phyloP scores from a whole-genome alignment of 1,140 invertebrate genomes.

The Pogonus chalceus region DNA sequence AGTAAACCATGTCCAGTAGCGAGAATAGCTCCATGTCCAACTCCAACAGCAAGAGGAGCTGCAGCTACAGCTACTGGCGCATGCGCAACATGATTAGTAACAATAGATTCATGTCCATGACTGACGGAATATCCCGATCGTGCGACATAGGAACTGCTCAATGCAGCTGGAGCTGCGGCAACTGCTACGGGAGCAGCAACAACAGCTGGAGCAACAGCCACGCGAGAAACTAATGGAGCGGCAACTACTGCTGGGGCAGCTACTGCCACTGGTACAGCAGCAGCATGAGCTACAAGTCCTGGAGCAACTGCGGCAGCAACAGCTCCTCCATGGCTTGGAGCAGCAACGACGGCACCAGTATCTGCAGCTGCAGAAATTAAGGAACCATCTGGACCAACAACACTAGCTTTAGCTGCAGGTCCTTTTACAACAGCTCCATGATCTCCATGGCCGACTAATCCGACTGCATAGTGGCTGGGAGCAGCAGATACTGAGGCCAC shows the following conservation, averaged over 20 bases:
- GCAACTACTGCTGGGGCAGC: neutral
- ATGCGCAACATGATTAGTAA: neutral
- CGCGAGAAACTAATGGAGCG: neutral
- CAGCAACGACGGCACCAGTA: neutral
- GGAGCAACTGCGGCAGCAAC: neutral
- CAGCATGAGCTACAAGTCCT: neutral
- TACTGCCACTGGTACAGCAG: neutral
- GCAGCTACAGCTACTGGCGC: neutral
- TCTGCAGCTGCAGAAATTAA: slow-evolving; percentile 8
- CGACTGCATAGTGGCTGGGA: too few relatives aligned
- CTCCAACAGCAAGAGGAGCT: neutral
- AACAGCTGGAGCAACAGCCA: neutral
- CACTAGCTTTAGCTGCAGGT: slow-evolving; percentile 12
- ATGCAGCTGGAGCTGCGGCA: neutral
- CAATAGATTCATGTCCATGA: neutral
- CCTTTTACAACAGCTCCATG: too few relatives aligned
- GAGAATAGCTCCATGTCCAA: too few relatives aligned
- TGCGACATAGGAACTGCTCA: neutral
- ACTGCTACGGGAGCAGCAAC: neutral
- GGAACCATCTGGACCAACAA: slow-evolving; percentile 20
- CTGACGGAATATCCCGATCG: neutral
- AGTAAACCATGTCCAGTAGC: neutral
- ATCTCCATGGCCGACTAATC: too few relatives aligned
- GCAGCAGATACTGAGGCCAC: too few relatives aligned
- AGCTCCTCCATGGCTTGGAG: neutral